Conservation (phyloP, 2,797 vertebrate species). For the Neosilurus hyrtlii region DNA sequence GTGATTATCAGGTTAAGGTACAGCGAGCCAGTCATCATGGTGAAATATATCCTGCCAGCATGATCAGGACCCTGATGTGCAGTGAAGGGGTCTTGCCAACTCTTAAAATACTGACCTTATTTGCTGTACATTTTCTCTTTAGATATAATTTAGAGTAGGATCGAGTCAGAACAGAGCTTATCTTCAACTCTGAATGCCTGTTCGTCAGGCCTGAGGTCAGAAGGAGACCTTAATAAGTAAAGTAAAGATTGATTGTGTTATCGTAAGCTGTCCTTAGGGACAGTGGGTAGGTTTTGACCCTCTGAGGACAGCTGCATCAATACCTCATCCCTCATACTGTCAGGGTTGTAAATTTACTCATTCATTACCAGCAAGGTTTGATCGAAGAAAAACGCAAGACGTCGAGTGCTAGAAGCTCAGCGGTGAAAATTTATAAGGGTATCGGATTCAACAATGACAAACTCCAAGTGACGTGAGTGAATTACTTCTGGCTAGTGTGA, state of each 20-base stretch:
- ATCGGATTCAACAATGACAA: background rate
- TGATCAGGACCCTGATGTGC: too few relatives aligned
- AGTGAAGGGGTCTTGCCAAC: too few relatives aligned
- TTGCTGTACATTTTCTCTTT: too few relatives aligned
- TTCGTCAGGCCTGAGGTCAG: background rate
- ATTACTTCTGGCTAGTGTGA: background rate
- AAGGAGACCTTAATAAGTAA: background rate
- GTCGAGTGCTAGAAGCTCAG: background rate
- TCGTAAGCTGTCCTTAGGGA: conserved; percentile 4
- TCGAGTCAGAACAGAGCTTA: too few relatives aligned
- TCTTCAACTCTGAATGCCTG: background rate
- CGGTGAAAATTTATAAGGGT: background rate
- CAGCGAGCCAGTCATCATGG: too few relatives aligned
- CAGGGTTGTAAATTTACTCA: background rate
- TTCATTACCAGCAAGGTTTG: background rate
- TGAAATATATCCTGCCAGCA: too few relatives aligned
- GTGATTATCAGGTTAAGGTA: too few relatives aligned
- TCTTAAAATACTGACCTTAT: too few relatives aligned
- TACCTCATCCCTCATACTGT: conserved; percentile 18
- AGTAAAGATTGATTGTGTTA: background rate
- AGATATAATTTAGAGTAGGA: background rate
- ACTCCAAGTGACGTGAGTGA: too few relatives aligned
- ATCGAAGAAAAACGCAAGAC: background rate
- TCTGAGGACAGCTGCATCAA: conserved; percentile 16
- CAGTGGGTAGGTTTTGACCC: background rate